phyloP scores from a whole-genome alignment of 2,888 invertebrate species.

The Nineta flava region DNA sequence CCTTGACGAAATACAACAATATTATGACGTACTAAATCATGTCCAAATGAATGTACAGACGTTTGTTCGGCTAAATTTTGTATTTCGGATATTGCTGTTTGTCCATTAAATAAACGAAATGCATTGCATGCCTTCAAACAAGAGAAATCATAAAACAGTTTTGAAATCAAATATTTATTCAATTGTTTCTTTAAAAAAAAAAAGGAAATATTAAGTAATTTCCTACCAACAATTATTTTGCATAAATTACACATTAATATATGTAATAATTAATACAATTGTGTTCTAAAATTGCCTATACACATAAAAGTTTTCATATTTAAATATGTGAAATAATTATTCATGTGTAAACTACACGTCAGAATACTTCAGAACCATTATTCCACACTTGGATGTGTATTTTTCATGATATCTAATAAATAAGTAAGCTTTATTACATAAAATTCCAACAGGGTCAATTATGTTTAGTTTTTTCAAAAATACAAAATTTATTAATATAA shows the following conservation, averaged over 20 bases:
- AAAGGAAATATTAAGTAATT: neutral
- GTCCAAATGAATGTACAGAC: constrained; percentile 60
- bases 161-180: neutral
- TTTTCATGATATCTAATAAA: too few relatives aligned
- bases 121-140: constrained; percentile 52
- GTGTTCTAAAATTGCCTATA: too few relatives aligned
- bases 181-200: too few relatives aligned
- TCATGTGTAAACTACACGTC: too few relatives aligned
- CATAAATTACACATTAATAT: neutral
- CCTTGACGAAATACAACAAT: constrained; percentile 88
- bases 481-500: too few relatives aligned
- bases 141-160: neutral
- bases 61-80: constrained; percentile 61
- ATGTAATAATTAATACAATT: too few relatives aligned
- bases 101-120: constrained; percentile 80
- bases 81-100: constrained; percentile 84
- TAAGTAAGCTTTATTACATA: too few relatives aligned
- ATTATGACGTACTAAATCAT: constrained; percentile 88
- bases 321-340: neutral
- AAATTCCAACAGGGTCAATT: too few relatives aligned
- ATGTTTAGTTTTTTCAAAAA: too few relatives aligned
- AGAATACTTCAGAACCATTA: too few relatives aligned
- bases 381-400: too few relatives aligned
- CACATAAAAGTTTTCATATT: too few relatives aligned
- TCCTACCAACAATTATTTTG: neutral